Evolutionary conservation across 2,888 invertebrate genomes (phyloP).

Genomic region (Phoenoteleia sp.): DNA sequence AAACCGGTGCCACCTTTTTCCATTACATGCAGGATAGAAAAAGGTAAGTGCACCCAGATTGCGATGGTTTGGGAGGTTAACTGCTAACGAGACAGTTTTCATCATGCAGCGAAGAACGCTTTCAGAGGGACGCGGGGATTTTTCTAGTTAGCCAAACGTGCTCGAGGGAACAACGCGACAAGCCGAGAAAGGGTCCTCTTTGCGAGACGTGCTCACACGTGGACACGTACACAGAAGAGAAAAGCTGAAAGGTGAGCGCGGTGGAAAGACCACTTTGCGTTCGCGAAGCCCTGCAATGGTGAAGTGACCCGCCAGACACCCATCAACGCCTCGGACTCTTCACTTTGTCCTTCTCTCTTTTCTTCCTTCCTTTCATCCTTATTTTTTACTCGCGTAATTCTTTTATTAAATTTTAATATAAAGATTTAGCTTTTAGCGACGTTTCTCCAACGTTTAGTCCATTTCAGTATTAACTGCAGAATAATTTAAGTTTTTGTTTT

Average conservation of each 20-base stretch:
- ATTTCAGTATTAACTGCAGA: no score
- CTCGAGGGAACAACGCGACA: slow-evolving; percentile 76
- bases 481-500: no score
- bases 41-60: slow-evolving; percentile 44
- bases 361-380: slow-evolving; percentile 24
- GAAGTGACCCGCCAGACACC: slow-evolving; percentile 84
- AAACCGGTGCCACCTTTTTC: slow-evolving; percentile 39
- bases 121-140: slow-evolving; percentile 65
- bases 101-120: slow-evolving; percentile 76
- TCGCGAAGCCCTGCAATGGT: slow-evolving; percentile 79
- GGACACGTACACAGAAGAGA: slow-evolving; percentile 46
- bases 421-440: no score
- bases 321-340: slow-evolving; percentile 81
- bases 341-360: slow-evolving; percentile 53
- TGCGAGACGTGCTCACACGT: slow-evolving; percentile 62
- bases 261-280: slow-evolving; percentile 79
- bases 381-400: no score
- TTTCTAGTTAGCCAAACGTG: slow-evolving; percentile 81
- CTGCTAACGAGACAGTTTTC: slow-evolving; percentile 82
- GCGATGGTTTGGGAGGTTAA: slow-evolving; percentile 70
- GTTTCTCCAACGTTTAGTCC: slow-evolving; percentile 3
- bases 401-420: no score
- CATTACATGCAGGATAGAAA: slow-evolving; percentile 40
- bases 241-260: slow-evolving; percentile 60
- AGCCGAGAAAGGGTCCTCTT: slow-evolving; percentile 47